Conservation (phyloP, 2,797 vertebrate species). For the Linurgus olivaceus region DNA sequence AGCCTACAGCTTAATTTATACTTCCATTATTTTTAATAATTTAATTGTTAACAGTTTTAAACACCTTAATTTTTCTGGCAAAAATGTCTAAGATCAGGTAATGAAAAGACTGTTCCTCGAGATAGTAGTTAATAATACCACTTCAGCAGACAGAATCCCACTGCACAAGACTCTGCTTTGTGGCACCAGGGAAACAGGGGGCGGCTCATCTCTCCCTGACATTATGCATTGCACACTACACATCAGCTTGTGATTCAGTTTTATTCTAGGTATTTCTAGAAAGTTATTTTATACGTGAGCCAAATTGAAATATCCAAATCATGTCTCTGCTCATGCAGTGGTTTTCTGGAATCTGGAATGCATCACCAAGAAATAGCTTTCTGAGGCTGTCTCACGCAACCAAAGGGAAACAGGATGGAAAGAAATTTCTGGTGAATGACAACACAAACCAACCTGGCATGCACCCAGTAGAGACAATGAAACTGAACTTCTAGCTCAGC, state of each 20-base stretch:
- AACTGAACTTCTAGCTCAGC: neutral
- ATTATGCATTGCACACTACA: neutral
- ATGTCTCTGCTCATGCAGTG: neutral
- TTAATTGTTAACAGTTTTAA: neutral
- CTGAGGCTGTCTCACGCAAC: neutral
- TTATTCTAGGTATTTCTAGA: neutral
- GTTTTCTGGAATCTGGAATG: neutral
- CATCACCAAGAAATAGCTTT: neutral
- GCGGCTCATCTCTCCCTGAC: neutral
- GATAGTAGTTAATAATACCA: neutral
- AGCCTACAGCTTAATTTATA: neutral
- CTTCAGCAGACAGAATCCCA: neutral
- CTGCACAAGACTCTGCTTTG: neutral
- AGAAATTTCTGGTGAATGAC: neutral
- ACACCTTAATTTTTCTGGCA: neutral
- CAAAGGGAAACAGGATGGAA: neutral
- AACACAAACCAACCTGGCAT: neutral
- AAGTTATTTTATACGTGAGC: neutral
- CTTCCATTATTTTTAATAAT: neutral
- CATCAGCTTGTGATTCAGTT: neutral
- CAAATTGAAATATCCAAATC: neutral
- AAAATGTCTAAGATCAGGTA: neutral
- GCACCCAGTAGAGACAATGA: accelerated
- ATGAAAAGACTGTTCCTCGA: accelerated
- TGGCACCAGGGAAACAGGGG: neutral